Conservation (phyloP, 2,888 invertebrate genomes). For the Harpalus rubripes region DNA sequence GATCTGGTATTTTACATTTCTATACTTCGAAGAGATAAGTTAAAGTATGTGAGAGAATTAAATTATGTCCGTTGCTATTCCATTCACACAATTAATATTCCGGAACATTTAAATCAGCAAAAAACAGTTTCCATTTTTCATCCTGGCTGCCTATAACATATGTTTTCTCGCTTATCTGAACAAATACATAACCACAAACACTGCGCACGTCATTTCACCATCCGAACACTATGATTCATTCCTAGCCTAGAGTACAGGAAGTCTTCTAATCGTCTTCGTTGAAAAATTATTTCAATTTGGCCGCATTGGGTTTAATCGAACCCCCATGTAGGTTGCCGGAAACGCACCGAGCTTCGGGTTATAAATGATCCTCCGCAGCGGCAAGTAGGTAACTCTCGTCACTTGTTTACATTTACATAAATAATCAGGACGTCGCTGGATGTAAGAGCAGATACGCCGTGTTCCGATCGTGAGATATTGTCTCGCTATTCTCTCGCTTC, state of each 20-base stretch:
- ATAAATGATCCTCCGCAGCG: constrained; percentile 57
- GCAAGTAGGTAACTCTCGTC: constrained; percentile 59
- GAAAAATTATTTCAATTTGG: constrained; percentile 60
- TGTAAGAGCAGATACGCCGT: constrained; percentile 44
- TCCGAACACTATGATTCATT: constrained; percentile 34
- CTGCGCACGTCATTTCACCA: constrained; percentile 23
- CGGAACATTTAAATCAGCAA: constrained; percentile 46
- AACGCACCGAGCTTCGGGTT: constrained; percentile 24
- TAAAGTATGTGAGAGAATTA: neutral
- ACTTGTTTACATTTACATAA: constrained; percentile 60
- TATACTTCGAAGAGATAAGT: neutral
- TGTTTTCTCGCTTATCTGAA: constrained; percentile 47
- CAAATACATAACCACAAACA: constrained; percentile 46
- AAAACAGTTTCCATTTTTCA: constrained; percentile 39
- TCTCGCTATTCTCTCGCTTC: constrained; percentile 49
- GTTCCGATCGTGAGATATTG: constrained; percentile 61
- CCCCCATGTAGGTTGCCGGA: constrained; percentile 55
- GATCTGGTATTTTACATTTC: neutral
- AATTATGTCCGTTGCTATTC: neutral
- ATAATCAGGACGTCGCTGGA: constrained; percentile 62
- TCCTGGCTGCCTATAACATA: constrained; percentile 25
- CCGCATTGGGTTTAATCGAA: constrained; percentile 55
- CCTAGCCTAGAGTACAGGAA: constrained; percentile 28
- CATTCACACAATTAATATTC: constrained; percentile 21
- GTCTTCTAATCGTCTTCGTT: constrained; percentile 39